Conservation (phyloP, 2,888 invertebrate genomes). For the Bruchidius siliquastri region DNA sequence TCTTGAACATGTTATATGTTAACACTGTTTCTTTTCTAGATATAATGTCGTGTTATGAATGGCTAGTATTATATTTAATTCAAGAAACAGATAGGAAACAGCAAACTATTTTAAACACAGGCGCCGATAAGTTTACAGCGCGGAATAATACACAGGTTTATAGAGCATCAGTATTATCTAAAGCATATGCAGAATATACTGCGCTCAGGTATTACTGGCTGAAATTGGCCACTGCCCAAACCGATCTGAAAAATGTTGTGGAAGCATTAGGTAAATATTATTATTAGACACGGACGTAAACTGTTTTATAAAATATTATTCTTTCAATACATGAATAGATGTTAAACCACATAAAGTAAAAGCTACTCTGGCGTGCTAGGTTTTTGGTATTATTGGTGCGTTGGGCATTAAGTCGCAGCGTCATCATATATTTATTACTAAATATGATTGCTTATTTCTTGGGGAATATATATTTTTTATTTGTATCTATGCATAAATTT, state of each 20-base stretch:
- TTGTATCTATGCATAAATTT: no score
- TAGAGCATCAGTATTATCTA: conserved; percentile 67
- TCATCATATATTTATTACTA: no score
- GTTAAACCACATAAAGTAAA: no score
- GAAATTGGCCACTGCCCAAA: conserved; percentile 42
- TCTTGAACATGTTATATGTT: no score
- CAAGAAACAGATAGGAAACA: conserved; percentile 63
- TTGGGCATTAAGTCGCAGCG: no score
- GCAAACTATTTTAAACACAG: conserved; percentile 52
- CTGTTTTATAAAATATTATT: no score
- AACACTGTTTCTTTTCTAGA: conserved; percentile 52
- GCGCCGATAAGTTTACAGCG: conserved; percentile 65
- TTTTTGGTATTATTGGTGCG: no score
- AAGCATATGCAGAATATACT: conserved; percentile 72
- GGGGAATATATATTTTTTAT: no score
- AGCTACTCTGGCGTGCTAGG: no score
- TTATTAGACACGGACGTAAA: not conserved
- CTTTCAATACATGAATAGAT: no score
- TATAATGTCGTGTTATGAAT: conserved; percentile 68
- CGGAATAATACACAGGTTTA: conserved; percentile 75
- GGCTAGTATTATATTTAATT: conserved; percentile 79
- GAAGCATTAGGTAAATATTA: conserved; percentile 45
- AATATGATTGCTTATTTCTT: no score
- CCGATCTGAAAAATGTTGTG: conserved; percentile 41
- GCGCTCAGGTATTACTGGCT: conserved; percentile 53